Base-by-base conservation (phyloP, 2,888 invertebrate genomes). In the Hypolimnas misippus region DNA sequence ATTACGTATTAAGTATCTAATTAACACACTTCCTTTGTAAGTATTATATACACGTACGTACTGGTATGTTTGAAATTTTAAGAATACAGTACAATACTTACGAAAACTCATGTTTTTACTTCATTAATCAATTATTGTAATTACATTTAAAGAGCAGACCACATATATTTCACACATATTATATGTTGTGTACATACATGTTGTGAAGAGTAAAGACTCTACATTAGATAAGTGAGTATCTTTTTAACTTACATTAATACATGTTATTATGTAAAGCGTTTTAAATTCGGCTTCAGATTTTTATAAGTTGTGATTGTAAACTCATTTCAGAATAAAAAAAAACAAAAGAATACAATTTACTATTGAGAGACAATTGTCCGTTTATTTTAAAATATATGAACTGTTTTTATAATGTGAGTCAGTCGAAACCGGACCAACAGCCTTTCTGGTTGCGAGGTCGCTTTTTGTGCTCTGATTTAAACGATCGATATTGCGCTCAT, bases 11-110 rank as follows among this genome's bases (percentile, higher is more conserved):
- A 69, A 67, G 70, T 76, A 71, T 69, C 72, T 77, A 79, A 81
- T 84, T 81, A 82, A 77, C 77, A 78, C 76, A 79, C 77, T 83
- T 83, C 81, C 81, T 78, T 74, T 74, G 78, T 76, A 76, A 77
- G 71, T 65, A 73, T 78, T 77, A 74, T 67, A 69, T 70, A 59
- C 62, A 67, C 56, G 68, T 51, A 38, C 14, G 49, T 42, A 21
- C 12, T n/a, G 12, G 17, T 66, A 38, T 49, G 14, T 33, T 33
- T 52, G 17, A 52, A 49, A 21, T 8, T 52, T 57, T 51, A 17
- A 75, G 75, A 75, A 40, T n/a, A 7, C n/a, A 40, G 60, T 73
- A 73, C 31, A 25, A 25, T 10, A 44, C 44, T 60, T 60, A 14
- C n/a, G 54, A 54, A 46, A 17, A 12, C 46, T 19, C n/a, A 6